Evolutionary conservation across 2,888 invertebrate species (phyloP).

Genomic region (Melanchra persicariae): DNA sequence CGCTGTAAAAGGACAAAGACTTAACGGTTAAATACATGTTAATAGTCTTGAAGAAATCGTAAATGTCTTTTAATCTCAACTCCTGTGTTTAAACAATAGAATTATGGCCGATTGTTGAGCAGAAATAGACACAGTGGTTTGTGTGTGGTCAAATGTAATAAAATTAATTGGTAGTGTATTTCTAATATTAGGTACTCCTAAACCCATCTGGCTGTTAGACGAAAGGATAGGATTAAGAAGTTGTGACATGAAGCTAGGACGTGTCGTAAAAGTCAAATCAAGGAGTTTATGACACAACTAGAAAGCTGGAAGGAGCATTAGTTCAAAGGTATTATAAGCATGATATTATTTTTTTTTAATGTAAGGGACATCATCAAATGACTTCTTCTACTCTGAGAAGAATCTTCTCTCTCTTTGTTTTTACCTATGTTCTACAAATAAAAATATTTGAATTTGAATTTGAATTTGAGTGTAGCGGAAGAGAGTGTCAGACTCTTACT

Average conservation of each 20-base stretch:
- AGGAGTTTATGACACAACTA: not conserved
- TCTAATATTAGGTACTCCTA: slow-evolving; percentile 19
- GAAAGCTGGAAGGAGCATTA: not conserved
- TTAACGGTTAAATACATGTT: slow-evolving; percentile 52
- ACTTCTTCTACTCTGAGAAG: too few species aligned
- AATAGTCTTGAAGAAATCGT: slow-evolving; percentile 54
- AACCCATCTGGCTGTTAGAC: slow-evolving; percentile 13
- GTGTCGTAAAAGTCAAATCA: slow-evolving; percentile 23
- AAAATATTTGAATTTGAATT: too few species aligned
- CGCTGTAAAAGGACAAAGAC: slow-evolving; percentile 52
- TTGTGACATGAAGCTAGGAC: not conserved
- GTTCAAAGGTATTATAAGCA: not conserved
- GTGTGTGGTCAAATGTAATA: slow-evolving; percentile 38
- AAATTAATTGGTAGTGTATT: slow-evolving; percentile 27
- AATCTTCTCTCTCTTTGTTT: too few species aligned
- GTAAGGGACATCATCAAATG: too few species aligned
- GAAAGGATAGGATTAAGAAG: not conserved
- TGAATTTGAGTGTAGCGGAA: too few species aligned
- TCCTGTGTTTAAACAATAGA: slow-evolving; percentile 36
- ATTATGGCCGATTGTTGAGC: slow-evolving; percentile 24
- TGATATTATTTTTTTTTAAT: too few species aligned
- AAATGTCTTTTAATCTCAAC: slow-evolving; percentile 54
- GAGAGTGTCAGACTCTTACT: too few species aligned
- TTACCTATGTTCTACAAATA: too few species aligned
- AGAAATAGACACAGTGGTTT: slow-evolving; percentile 30